Conservation (phyloP, 1,140 invertebrate genomes). For the Druon quercuslanigerum region DNA sequence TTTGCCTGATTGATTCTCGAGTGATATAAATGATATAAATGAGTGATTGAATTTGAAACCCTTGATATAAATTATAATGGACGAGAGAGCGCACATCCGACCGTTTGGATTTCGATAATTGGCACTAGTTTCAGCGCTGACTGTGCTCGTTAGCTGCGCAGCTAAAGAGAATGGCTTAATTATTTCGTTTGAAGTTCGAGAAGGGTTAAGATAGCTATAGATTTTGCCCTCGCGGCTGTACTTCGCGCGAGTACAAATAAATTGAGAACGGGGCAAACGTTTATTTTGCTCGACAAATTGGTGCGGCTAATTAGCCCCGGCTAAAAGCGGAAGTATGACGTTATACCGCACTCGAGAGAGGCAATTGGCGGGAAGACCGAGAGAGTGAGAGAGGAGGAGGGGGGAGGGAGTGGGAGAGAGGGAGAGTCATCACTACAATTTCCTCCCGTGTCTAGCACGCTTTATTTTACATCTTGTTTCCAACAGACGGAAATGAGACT, state of each 20-base stretch:
- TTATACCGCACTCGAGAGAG: not conserved
- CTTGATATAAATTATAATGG: constrained; percentile 36
- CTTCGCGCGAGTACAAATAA: constrained; percentile 45
- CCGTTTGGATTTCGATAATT: constrained; percentile 73
- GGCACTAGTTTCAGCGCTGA: constrained; percentile 63
- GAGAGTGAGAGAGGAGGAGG: no score
- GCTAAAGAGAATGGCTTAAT: constrained; percentile 72
- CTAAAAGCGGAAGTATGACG: constrained; percentile 58
- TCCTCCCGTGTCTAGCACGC: not conserved
- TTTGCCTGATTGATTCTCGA: not conserved
- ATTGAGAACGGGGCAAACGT: constrained; percentile 60
- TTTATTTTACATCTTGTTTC: not conserved
- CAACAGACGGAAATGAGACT: not conserved
- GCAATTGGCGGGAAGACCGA: not conserved
- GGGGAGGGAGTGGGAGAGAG: no score
- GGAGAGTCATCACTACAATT: not conserved
- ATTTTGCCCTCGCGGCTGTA: constrained; percentile 22
- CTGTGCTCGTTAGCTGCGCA: constrained; percentile 65
- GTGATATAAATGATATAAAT: not conserved
- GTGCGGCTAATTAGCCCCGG: constrained; percentile 68
- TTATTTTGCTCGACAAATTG: constrained; percentile 72
- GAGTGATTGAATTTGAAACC: constrained; percentile 37
- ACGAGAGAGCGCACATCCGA: constrained; percentile 48
- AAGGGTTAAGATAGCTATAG: constrained; percentile 53
- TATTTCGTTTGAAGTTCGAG: constrained; percentile 74